Conservation (phyloP, 2,888 invertebrate genomes). For the Octonoba sinensis region DNA sequence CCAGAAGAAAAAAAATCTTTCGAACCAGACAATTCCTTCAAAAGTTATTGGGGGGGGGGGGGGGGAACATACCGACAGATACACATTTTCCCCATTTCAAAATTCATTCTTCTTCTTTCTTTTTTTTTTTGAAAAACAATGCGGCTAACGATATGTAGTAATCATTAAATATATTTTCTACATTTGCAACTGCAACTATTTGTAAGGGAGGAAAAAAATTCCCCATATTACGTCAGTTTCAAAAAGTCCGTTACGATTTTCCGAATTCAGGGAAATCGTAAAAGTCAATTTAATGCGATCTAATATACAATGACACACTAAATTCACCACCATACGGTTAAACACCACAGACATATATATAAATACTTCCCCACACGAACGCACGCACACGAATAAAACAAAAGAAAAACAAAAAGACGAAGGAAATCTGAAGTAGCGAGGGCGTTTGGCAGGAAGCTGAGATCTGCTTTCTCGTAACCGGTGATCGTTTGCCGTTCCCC, state of each 20-base stretch:
- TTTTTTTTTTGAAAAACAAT: too few species aligned
- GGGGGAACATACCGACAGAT: too few species aligned
- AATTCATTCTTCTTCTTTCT: too few species aligned
- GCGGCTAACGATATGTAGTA: too few species aligned
- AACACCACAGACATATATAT: neutral
- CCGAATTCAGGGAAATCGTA: neutral
- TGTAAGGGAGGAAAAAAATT: neutral
- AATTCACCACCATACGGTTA: neutral
- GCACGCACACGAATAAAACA: constrained; percentile 17
- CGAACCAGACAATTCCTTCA: too few species aligned
- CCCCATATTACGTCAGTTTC: neutral
- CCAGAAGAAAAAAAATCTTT: too few species aligned
- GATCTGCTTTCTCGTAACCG: constrained; percentile 11
- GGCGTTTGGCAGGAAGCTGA: constrained; percentile 24
- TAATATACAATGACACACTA: neutral
- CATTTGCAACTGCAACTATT: too few species aligned
- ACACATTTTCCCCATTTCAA: too few species aligned
- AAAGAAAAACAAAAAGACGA: constrained; percentile 12
- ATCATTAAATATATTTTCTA: too few species aligned
- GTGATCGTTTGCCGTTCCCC: constrained; percentile 18
- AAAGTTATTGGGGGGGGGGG: too few species aligned
- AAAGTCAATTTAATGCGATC: neutral
- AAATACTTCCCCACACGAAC: constrained; percentile 1
- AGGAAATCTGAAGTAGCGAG: constrained; percentile 15
- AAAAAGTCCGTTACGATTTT: neutral